A percentile compares a stretch with the other conserved stretches of the same genome.
These are phyloP conservation scores for Hipposideros armiger DNA, from an alignment of 2,113 vertebrate species.

Conservation along the genomic window DNA sequence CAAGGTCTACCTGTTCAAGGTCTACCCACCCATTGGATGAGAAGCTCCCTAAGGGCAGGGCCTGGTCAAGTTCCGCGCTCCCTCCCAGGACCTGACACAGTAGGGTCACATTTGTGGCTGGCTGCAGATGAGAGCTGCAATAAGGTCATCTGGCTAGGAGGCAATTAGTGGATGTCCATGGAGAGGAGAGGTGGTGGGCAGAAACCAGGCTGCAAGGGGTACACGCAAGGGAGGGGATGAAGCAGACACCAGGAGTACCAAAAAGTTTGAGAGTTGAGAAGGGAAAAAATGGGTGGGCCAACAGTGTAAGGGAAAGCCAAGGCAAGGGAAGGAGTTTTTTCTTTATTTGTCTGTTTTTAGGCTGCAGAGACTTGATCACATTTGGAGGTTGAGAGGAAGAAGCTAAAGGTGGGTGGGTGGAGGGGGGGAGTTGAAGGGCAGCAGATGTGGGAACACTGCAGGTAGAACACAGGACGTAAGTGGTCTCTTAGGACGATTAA, in stretches of 20 bases:
- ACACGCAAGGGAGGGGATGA: not conserved
- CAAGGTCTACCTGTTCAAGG: not conserved
- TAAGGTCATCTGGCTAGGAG: not conserved
- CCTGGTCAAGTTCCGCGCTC: not conserved
- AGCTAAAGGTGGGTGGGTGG: not conserved
- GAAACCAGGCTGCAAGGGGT: not conserved
- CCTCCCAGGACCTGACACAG: not conserved
- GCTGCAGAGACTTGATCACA: not conserved
- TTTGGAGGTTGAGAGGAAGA: not conserved
- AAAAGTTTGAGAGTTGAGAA: not conserved
- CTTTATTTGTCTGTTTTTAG: not conserved
- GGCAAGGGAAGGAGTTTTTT: not conserved
- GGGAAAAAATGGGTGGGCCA: not conserved
- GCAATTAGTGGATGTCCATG: not conserved
- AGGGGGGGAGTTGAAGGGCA: not conserved
- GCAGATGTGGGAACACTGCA: not conserved
- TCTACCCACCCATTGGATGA: not conserved
- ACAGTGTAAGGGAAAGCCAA: not conserved
- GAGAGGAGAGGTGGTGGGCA: not conserved
- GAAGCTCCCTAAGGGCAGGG: not conserved
- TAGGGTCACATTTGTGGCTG: not conserved
- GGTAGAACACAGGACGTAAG: not conserved
- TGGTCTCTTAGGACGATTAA: not conserved
- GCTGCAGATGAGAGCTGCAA: not conserved
- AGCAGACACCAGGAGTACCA: not conserved